Base-by-base conservation (phyloP, 2,113 vertebrate genomes). In the Urocitellus parryii region DNA sequence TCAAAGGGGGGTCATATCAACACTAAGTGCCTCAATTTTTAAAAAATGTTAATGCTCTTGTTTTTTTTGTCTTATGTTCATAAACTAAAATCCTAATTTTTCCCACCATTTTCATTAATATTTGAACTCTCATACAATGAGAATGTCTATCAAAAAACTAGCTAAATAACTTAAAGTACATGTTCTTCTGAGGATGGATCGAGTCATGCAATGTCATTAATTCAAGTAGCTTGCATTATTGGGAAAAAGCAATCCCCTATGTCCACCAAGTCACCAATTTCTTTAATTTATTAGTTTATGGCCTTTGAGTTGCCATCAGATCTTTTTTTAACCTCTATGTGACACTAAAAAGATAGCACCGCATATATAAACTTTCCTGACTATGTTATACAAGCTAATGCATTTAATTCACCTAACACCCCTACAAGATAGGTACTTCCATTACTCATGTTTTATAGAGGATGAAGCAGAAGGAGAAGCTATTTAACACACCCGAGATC, bases 61-160 rank as follows among this genome's bases (percentile, higher is more conserved):
- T 93, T 89, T 73, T 45, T 80, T 96, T 91, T 88, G 14, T 85
- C 39, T 81, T 72, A 58, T n/a, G 16, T 72, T 91, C 37, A 85
- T 42, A 82, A 37, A 91, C 42, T 79, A 73, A 91, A 95, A 80
- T 29, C 45, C n/a, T 39, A 83, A 63, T 53, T 90, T 56, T 88
- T 9, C 20, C 34, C 29, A 85, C 2, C 12, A 56, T 63, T 81
- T 96, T 80, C 22, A 16, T 20, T 51, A 63, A 42, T 27, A 61
- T 8, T 72, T 42, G 29, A 72, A 53, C 63, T 91, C 78, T 67
- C 8, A 45, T 18, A 63, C 51, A 70, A 94, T 56, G 9, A 67
- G 16, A 87, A 80, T 70, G 6, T 65, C 32, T 32, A 65, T 63
- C 8, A 88, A 96, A 78, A 88, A 27, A 70, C 18, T 63, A 17